Conservation (phyloP, 2,113 vertebrate genomes). For the Bostrychus sinensis region DNA sequence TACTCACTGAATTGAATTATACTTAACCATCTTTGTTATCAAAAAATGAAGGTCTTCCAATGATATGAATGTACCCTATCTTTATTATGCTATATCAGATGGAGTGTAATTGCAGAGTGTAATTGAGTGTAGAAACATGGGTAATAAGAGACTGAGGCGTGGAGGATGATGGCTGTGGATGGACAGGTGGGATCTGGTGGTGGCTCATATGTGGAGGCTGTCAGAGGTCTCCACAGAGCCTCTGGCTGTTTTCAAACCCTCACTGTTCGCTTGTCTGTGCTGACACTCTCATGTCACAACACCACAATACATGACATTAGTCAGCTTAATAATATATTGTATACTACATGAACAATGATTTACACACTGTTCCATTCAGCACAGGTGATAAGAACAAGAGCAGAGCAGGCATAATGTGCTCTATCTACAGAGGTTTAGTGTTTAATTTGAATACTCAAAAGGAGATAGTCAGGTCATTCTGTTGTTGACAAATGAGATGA, state of each 20-base stretch:
- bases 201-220: background rate
- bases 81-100: background rate
- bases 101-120: background rate
- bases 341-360: constrained; percentile 11
- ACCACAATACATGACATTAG: constrained; percentile 17
- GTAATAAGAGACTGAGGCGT: background rate
- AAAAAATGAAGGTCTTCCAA: background rate
- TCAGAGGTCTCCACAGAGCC: constrained; percentile 1
- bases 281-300: constrained; percentile 6
- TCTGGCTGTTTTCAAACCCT: constrained; percentile 12
- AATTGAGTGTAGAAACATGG: background rate
- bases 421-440: background rate
- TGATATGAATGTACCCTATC: constrained; percentile 8
- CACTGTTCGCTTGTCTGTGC: constrained; percentile 26
- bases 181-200: constrained; percentile 3
- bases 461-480: constrained; percentile 16
- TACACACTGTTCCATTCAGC: background rate
- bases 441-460: constrained; percentile 14
- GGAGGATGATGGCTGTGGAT: background rate
- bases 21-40: background rate
- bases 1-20: constrained; percentile 24
- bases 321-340: constrained; percentile 34
- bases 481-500: constrained; percentile 31
- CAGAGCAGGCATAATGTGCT: background rate
- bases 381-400: constrained; percentile 1